These are phyloP conservation scores for Ferrisia virgata DNA, from an alignment of 2,888 invertebrate species.

Conservation along the genomic window DNA sequence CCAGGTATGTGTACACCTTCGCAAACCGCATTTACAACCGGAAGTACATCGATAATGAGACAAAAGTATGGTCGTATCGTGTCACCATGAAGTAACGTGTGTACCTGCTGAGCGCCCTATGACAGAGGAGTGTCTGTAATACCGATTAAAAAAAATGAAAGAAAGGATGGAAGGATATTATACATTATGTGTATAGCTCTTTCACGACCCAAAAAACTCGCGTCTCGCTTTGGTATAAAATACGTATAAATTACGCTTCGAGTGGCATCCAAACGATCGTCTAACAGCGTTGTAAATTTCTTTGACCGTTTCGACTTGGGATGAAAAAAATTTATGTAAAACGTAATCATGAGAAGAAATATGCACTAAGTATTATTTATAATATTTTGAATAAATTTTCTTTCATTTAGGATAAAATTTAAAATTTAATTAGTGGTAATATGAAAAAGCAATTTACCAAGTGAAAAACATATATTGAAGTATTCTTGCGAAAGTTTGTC, in stretches of 20 bases:
- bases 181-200: no score
- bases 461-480: no score
- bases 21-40: background rate
- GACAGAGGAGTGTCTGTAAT: background rate
- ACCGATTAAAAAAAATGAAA: background rate
- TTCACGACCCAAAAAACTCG: background rate
- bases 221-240: background rate
- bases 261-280: background rate
- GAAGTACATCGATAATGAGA: slow-evolving; percentile 14
- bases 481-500: no score
- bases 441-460: no score
- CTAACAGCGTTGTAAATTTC: slow-evolving; percentile 7
- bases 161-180: no score
- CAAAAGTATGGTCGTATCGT: background rate
- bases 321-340: background rate
- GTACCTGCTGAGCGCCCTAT: slow-evolving; percentile 23
- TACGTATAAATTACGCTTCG: slow-evolving; percentile 15
- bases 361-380: no score
- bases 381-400: no score
- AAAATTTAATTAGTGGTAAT: no score
- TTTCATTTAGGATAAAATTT: no score
- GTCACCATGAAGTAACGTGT: background rate
- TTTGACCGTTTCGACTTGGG: background rate
- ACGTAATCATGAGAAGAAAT: background rate
- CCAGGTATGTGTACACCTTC: background rate